phyloP scores from a whole-genome alignment of 2,888 invertebrate species.

The Noctua janthe region DNA sequence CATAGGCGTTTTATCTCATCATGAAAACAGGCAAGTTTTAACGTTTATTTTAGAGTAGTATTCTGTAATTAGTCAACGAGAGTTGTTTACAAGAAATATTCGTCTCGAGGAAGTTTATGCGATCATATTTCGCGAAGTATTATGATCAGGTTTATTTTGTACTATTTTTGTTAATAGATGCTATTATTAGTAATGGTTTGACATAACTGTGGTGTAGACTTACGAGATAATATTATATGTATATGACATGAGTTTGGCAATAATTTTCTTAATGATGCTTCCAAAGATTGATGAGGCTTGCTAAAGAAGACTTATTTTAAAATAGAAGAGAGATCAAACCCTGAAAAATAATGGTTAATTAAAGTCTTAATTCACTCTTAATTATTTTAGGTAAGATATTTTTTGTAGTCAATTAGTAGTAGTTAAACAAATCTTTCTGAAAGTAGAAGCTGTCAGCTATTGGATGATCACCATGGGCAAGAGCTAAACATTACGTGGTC shows the following conservation, averaged over 20 bases:
- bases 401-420: background rate
- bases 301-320: background rate
- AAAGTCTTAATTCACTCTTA: background rate
- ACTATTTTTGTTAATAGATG: slow-evolving; percentile 46
- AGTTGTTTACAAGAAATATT: slow-evolving; percentile 61
- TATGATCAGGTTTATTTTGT: slow-evolving; percentile 29
- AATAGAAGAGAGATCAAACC: background rate
- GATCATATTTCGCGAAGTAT: slow-evolving; percentile 51
- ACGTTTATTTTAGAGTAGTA: slow-evolving; percentile 76
- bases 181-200: slow-evolving; percentile 32
- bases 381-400: background rate
- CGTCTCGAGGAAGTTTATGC: slow-evolving; percentile 40
- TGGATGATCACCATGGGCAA: background rate
- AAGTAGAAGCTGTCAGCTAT: background rate
- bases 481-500: background rate
- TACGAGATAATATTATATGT: background rate
- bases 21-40: slow-evolving; percentile 80
- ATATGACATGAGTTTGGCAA: background rate
- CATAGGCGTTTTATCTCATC: slow-evolving; percentile 81
- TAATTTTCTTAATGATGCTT: background rate
- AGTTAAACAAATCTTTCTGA: background rate
- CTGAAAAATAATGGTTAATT: background rate
- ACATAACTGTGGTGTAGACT: background rate
- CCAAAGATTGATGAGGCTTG: background rate
- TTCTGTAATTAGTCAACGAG: slow-evolving; percentile 65